These are phyloP conservation scores for Parazoanthus swiftii DNA, from an alignment of 92 coral and sea anemone species.

Conservation along the genomic window DNA sequence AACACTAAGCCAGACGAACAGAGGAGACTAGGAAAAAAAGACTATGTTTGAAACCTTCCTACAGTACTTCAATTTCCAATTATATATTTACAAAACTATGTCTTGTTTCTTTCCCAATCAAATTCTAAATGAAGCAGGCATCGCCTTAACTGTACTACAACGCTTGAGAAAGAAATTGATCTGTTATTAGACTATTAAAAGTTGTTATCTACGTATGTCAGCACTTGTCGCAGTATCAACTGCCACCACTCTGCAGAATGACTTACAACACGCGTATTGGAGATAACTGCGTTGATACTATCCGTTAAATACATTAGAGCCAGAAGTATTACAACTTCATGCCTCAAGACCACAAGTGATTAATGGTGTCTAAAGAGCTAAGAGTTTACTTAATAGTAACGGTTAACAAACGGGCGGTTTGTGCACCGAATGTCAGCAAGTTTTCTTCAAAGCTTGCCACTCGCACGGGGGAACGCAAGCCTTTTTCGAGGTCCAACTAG, in stretches of 20 bases:
- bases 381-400: too few species aligned
- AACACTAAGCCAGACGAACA: too few species aligned
- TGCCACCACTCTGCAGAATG: neutral
- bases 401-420: neutral
- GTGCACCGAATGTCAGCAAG: neutral
- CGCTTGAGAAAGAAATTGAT: neutral
- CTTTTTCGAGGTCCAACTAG: neutral
- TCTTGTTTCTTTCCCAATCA: neutral
- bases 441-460: neutral
- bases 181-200: neutral
- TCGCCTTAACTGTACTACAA: neutral
- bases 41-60: neutral
- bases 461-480: neutral
- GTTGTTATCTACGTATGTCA: neutral
- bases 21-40: too few species aligned
- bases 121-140: neutral
- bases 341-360: neutral
- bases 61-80: neutral
- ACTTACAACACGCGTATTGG: too few species aligned
- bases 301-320: too few species aligned
- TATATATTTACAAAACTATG: neutral
- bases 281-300: too few species aligned
- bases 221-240: neutral
- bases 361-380: neutral
- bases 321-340: neutral